These are phyloP conservation scores for Pseudonaja textilis DNA, from an alignment of 2,113 vertebrate species.

Conservation along the genomic window DNA sequence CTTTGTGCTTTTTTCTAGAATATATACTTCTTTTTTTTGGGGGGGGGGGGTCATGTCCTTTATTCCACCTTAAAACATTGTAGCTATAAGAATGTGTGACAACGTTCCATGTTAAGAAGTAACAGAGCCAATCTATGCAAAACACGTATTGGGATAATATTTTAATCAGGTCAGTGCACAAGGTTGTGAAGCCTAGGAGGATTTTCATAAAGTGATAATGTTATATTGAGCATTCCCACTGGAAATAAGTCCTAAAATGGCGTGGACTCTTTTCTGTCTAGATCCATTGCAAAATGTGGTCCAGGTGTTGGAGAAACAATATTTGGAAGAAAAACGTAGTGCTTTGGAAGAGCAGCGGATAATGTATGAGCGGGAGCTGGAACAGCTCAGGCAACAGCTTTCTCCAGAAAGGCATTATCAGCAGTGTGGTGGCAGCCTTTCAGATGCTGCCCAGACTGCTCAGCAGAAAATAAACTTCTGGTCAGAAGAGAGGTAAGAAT, in stretches of 20 bases:
- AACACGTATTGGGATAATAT: background rate
- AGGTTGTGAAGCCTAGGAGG: background rate
- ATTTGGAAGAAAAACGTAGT: conserved; percentile 90
- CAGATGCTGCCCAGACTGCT: conserved; percentile 76
- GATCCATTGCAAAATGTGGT: conserved; percentile 96
- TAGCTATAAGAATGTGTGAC: background rate
- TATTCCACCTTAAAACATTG: background rate
- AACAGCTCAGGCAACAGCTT: conserved; percentile 90
- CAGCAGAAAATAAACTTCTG: conserved; percentile 89
- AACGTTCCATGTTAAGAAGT: conserved; percentile 9
- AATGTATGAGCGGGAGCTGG: conserved; percentile 93
- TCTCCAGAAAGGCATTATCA: conserved; percentile 84
- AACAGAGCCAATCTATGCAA: background rate
- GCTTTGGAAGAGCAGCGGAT: conserved; percentile 95
- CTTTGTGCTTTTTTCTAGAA: background rate
- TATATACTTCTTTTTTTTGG: background rate
- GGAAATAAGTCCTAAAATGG: background rate
- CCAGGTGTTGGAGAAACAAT: conserved; percentile 93
- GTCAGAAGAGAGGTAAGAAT: conserved; percentile 90
- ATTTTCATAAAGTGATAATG: background rate
- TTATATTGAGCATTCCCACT: background rate
- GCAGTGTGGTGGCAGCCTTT: conserved; percentile 78
- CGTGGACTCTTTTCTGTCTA: conserved; percentile 43
- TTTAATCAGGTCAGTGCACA: background rate
- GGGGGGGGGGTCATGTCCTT: background rate